A percentile compares a stretch with the other conserved stretches of the same genome.
phyloP scores from a whole-genome alignment of 2,797 vertebrate genomes.

The Botia kubotai region DNA sequence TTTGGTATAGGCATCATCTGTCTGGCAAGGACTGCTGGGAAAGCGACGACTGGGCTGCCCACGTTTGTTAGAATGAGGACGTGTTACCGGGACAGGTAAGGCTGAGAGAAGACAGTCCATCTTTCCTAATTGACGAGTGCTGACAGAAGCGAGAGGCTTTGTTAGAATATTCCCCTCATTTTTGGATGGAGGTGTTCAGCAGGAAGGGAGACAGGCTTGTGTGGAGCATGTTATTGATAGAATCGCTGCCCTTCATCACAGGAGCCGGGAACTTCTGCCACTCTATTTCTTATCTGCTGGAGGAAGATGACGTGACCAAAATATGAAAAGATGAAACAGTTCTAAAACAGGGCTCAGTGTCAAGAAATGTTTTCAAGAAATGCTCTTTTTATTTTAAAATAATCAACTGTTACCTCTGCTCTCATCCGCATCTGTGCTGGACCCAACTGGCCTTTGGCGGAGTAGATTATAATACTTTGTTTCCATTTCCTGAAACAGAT shows the following conservation, averaged over 20 bases:
- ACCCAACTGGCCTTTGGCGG: slow-evolving; percentile 87
- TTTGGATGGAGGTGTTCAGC: slow-evolving; percentile 70
- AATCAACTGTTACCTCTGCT: slow-evolving; percentile 82
- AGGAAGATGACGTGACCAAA: not conserved
- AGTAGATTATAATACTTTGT: slow-evolving; percentile 80
- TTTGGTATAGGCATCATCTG: slow-evolving; percentile 87
- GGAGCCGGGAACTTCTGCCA: slow-evolving; percentile 42
- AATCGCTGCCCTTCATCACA: not conserved
- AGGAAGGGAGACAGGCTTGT: slow-evolving; percentile 76
- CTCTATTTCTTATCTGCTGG: slow-evolving; percentile 79
- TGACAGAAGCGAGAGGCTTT: slow-evolving; percentile 63
- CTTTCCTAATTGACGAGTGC: slow-evolving; percentile 81
- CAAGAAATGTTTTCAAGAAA: not conserved
- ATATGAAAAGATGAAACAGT: not conserved
- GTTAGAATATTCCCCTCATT: slow-evolving; percentile 62
- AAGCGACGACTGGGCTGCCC: slow-evolving; percentile 50
- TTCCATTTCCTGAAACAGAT: slow-evolving; percentile 76
- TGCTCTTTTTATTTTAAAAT: not conserved
- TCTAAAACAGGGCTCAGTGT: not conserved
- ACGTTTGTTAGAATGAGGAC: slow-evolving; percentile 35
- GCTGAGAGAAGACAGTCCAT: slow-evolving; percentile 70
- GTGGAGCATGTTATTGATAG: slow-evolving; percentile 70
- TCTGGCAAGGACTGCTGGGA: slow-evolving; percentile 68
- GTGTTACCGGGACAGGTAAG: slow-evolving; percentile 61
- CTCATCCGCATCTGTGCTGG: slow-evolving; percentile 81